Conservation (phyloP, 2,797 vertebrate genomes). For the Pangasius djambal region DNA sequence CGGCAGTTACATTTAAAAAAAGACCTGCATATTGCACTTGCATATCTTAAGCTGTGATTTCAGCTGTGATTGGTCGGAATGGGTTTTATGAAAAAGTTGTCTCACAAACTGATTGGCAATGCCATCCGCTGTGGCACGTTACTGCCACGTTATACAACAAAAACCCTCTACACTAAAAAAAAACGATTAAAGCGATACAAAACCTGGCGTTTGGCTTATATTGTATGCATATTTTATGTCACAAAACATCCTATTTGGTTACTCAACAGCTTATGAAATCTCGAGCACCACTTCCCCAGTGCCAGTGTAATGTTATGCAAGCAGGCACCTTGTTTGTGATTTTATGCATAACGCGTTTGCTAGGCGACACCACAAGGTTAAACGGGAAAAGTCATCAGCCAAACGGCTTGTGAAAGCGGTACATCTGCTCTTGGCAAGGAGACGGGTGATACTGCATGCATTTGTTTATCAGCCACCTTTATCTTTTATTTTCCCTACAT, state of each 20-base stretch:
- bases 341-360: conserved; percentile 19
- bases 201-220: neutral
- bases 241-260: neutral
- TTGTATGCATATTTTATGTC: neutral
- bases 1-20: neutral
- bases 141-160: neutral
- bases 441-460: neutral
- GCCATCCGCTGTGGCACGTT: neutral
- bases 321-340: conserved; percentile 15
- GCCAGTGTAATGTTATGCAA: conserved; percentile 38
- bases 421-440: conserved; percentile 17
- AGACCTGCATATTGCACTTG: neutral
- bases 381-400: conserved; percentile 31
- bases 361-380: neutral
- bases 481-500: conserved; percentile 8
- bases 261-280: neutral
- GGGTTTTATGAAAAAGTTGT: neutral
- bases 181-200: neutral
- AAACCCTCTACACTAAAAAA: neutral
- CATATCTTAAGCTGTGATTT: neutral
- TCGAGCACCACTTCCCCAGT: conserved; percentile 22
- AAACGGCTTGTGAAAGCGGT: conserved; percentile 21
- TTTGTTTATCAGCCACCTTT: conserved; percentile 43
- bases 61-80: neutral
- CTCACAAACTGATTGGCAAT: neutral